Evolutionary conservation across 2,797 vertebrate species (phyloP).

Genomic region (Peromyscus eremicus): DNA sequence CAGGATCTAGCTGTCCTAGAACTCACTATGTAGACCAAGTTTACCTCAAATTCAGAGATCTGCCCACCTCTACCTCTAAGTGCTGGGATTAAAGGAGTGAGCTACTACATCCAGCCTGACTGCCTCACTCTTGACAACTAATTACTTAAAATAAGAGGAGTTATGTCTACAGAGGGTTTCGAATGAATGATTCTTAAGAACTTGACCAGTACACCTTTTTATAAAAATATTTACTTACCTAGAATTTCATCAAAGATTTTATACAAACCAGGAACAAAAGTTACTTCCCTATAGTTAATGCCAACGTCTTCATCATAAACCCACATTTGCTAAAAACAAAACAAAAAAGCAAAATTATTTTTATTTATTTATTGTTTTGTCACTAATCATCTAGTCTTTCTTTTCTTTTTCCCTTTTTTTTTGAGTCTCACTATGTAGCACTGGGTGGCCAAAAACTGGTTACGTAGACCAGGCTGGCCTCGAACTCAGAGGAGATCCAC

Average conservation of each 20-base stretch:
- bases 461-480: background rate
- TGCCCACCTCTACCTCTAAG: background rate
- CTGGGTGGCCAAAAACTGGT: background rate
- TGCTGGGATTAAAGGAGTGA: background rate
- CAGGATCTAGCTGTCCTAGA: background rate
- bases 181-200: background rate
- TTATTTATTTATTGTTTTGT: slow-evolving; percentile 35
- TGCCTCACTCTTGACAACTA: background rate
- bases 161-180: slow-evolving; percentile 9
- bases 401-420: background rate
- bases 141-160: slow-evolving; percentile 37
- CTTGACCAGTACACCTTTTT: slow-evolving; percentile 19
- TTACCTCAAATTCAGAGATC: background rate
- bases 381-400: background rate
- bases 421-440: background rate
- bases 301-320: slow-evolving; percentile 95
- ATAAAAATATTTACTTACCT: slow-evolving; percentile 89
- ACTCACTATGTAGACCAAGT: background rate
- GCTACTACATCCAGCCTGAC: background rate
- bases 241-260: slow-evolving; percentile 99
- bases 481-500: background rate
- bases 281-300: slow-evolving; percentile 96
- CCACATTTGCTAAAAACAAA: slow-evolving; percentile 96
- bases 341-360: slow-evolving; percentile 64
- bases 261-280: slow-evolving; percentile 98